Evolutionary conservation across 2,113 vertebrate species (phyloP), one percentile per base, ranked within the genome.

Genomic region (Corythoichthys haematopterus): DNA sequence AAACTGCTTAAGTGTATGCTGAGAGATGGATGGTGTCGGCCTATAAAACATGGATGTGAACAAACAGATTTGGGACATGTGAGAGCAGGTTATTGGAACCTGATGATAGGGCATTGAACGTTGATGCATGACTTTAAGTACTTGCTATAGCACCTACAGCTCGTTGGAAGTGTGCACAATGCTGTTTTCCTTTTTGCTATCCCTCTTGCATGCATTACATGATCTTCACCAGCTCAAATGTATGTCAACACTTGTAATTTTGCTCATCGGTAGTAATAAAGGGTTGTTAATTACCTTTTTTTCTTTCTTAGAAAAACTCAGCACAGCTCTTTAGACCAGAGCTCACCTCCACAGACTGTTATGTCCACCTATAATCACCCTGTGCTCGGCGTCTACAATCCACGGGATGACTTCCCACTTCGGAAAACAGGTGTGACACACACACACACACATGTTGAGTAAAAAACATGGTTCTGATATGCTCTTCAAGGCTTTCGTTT

Each of bases 251-350:
- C 36, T 0, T 2, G 14, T 33, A 28, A 13, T 3, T 35, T 56
- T 35, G 5, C 2, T 57, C 3, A 3, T 57, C 5, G 37, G 15
- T n/a, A 8, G 3, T 60, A n/a, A 45, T 62, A n/a, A 33, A 2
- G 3, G 52, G 8, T 55, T 33, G 3, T 55, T 9, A 53, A 10
- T 53, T 5, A 43, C 6, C 40, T 43, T 53, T 68, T 65, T 75
- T 2, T 65, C 4, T 60, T 68, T 14, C 69, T 20, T 78, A 98
- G 96, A 87, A 97, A 96, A 85, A 95, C 96, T 0, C 96, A 98
- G 80, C 96, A 98, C 88, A 96, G 95, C 85, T 98, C 96, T 52
- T 87, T 98, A 81, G 96, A 98, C 89, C 95, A 98, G 92, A 96
- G 95, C 84, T 96, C 96, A 14, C 95, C 96, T 10, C 96, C 95